Conservation (phyloP, 2,797 vertebrate genomes). For the Poeciliopsis gracilis region DNA sequence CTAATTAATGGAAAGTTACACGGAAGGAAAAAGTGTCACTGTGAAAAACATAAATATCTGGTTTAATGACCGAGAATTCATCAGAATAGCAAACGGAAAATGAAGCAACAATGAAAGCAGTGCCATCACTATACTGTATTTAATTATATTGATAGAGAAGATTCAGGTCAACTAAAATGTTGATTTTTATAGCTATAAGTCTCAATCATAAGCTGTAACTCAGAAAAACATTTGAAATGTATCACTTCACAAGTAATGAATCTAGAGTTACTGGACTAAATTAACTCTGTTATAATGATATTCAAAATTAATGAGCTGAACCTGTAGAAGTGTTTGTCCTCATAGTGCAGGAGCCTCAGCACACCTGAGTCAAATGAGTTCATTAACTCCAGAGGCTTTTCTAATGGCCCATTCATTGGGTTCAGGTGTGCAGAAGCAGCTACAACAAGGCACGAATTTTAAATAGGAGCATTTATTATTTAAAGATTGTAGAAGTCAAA, state of each 20-base stretch:
- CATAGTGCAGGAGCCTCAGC: neutral
- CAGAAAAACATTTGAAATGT: neutral
- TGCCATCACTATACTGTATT: neutral
- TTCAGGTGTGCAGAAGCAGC: slow-evolving; percentile 1
- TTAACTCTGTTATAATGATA: neutral
- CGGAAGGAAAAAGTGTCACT: neutral
- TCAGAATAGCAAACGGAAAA: neutral
- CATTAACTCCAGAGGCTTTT: neutral
- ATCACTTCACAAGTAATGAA: neutral
- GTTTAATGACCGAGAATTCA: neutral
- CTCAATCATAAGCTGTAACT: neutral
- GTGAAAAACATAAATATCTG: neutral
- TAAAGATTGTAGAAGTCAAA: neutral
- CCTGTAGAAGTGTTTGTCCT: neutral
- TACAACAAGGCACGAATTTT: neutral
- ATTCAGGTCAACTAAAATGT: neutral
- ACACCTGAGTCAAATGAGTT: neutral
- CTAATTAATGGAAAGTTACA: neutral
- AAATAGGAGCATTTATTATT: neutral
- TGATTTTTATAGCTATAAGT: neutral
- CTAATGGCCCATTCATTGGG: neutral
- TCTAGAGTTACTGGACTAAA: neutral
- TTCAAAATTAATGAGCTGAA: neutral
- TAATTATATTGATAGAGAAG: neutral
- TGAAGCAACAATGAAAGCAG: neutral